Base-by-base conservation (phyloP, 2,113 vertebrate genomes). In the Eurypyga helias region DNA sequence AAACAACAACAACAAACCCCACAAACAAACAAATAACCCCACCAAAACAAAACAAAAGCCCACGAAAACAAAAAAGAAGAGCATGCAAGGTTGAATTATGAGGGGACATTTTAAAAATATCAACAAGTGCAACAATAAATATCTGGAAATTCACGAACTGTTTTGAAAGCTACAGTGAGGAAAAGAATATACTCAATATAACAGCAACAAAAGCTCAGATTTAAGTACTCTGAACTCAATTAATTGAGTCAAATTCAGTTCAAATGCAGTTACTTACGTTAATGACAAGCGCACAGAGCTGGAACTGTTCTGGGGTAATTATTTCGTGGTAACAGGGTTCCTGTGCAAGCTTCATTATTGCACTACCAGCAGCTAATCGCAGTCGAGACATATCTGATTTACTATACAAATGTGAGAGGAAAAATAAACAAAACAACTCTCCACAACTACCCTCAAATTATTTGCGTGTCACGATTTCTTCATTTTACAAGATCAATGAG, bases 351-450 rank as follows among this genome's bases (percentile, higher is more conserved):
- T 99, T 99, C 99, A 99, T 99, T 96, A 99, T 99, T 98, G 99
- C 99, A 96, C 99, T 99, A 85, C 99, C 99, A 94, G 99, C 99
- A 88, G 99, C 99, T 98, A 99, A 98, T 97, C 99, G 98, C 97
- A 99, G 98, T 81, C 99, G 99, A 96, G 99, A 99, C 99, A 99
- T 99, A 98, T 99, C 99, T 20, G 99, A 99, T 97, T 99, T 99
- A 98, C 99, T 99, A 79, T 18, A 98, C 82, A 97, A 97, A 97
- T 24, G 96, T 31, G 71, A 57, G 55, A 93, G 96, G 91, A 96
- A 90, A 94, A 97, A 80, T 94, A 83, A 83, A 28, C 54, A 36
- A 34, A 45, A 92, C 57, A 84, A 58, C 31, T 84, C 62, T 69
- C 52, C 41, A 89, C 54, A 72, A 71, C 82, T 89, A 86, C 92